A percentile compares a stretch with the other conserved stretches of the same genome.
phyloP scores from a whole-genome alignment of 2,888 invertebrate genomes.

The Eupelmus urozonus region DNA sequence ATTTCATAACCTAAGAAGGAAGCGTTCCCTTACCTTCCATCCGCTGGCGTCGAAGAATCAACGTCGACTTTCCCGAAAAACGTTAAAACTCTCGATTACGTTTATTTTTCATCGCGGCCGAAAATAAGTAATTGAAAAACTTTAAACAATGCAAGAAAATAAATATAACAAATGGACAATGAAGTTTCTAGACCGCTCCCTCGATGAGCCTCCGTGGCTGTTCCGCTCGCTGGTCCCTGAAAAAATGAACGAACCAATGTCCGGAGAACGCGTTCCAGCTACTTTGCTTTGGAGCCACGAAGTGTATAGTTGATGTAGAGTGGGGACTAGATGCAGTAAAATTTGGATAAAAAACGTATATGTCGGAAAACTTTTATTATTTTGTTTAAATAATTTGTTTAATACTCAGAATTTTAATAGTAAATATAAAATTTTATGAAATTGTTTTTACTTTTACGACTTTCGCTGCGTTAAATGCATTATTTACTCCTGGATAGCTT shows the following conservation, averaged over 20 bases:
- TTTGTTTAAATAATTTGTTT: too few relatives aligned
- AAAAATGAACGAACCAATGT: slow-evolving; percentile 45
- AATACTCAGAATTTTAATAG: too few relatives aligned
- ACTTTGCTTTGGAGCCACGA: background rate
- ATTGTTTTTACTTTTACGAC: background rate
- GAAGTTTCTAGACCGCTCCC: background rate
- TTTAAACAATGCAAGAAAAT: slow-evolving; percentile 12
- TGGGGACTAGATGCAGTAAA: too few relatives aligned
- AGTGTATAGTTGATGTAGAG: background rate
- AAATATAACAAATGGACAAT: slow-evolving; percentile 18
- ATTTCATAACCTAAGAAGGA: slow-evolving; percentile 27
- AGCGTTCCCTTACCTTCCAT: slow-evolving; percentile 39
- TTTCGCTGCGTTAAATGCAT: background rate
- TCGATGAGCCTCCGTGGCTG: background rate
- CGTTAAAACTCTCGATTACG: background rate
- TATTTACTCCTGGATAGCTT: too few relatives aligned
- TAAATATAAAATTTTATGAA: too few relatives aligned
- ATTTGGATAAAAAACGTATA: too few relatives aligned
- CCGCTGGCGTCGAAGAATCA: background rate
- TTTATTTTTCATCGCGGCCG: slow-evolving; percentile 28
- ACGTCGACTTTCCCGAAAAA: background rate
- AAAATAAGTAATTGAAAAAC: background rate
- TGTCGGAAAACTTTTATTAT: too few relatives aligned
- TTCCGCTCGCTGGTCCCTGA: slow-evolving; percentile 14
- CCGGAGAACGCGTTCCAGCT: background rate